A percentile compares a stretch with the other conserved stretches of the same genome.
Conservation (phyloP, 2,113 vertebrate species). For the Phalacrocorax carbo region DNA sequence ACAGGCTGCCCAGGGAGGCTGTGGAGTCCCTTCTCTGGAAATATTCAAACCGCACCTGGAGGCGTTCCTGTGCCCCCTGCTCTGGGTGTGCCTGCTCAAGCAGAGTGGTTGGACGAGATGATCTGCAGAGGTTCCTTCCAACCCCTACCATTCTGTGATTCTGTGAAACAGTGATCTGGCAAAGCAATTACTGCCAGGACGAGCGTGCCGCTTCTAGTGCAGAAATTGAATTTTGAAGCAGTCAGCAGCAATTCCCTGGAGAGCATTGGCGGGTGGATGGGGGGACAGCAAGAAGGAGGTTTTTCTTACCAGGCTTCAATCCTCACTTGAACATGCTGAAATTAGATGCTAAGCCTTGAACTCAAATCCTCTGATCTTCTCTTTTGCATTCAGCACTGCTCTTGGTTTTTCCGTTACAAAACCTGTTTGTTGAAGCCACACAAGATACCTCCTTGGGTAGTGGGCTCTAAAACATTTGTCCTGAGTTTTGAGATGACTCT, state of each 20-base stretch:
- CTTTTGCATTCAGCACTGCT: neutral
- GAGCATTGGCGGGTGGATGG: rapidly evolving
- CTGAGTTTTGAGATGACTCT: neutral
- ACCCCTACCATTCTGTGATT: too few species aligned
- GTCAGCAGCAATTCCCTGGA: neutral
- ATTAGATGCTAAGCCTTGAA: neutral
- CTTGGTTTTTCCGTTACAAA: neutral
- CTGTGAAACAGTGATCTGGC: neutral
- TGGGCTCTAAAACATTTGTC: neutral
- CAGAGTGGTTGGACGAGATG: too few species aligned
- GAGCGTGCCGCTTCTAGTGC: neutral
- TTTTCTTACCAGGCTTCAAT: neutral
- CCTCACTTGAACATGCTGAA: neutral
- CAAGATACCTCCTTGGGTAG: neutral
- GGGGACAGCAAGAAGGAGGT: neutral
- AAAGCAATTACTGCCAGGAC: neutral
- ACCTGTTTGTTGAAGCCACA: neutral
- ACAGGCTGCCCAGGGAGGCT: too few species aligned
- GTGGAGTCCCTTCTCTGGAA: too few species aligned
- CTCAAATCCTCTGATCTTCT: neutral
- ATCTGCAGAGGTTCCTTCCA: too few species aligned
- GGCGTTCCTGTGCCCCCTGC: too few species aligned
- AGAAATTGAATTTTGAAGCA: neutral
- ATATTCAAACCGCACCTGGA: too few species aligned
- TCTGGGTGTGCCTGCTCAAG: too few species aligned